phyloP scores from a whole-genome alignment of 2,888 invertebrate species.

The Carpatolechia fugitivella region DNA sequence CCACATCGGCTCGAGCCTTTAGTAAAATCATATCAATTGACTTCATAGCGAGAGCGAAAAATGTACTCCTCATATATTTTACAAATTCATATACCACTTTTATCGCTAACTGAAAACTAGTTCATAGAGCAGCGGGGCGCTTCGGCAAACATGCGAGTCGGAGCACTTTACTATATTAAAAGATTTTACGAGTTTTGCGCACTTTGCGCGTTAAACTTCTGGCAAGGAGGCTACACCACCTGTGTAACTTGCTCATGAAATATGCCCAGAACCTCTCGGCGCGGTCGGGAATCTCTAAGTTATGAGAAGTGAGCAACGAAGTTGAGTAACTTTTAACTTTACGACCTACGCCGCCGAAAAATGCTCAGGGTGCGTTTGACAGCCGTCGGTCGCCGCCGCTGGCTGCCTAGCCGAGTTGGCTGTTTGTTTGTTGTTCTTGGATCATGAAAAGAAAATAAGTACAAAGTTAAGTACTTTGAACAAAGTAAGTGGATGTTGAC shows the following conservation, averaged over 20 bases:
- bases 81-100: neutral
- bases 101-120: slow-evolving; percentile 2
- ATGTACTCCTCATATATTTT: no score
- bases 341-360: slow-evolving; percentile 6
- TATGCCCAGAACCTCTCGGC: slow-evolving; percentile 16
- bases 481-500: neutral
- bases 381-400: neutral
- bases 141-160: slow-evolving; percentile 6
- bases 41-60: no score
- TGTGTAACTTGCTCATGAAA: slow-evolving; percentile 27
- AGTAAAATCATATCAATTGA: no score
- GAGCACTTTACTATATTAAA: slow-evolving; percentile 47
- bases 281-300: slow-evolving; percentile 17
- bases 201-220: slow-evolving; percentile 31
- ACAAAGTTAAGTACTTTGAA: neutral
- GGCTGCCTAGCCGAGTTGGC: no score
- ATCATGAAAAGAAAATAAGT: neutral
- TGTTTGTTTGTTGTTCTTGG: neutral
- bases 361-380: slow-evolving; percentile 5
- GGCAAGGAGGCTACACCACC: slow-evolving; percentile 31
- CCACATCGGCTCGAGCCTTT: no score
- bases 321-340: slow-evolving; percentile 19
- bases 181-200: slow-evolving; percentile 40
- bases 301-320: slow-evolving; percentile 9
- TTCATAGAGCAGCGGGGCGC: neutral